Conservation (phyloP, 2,113 vertebrate genomes). For the Psephotus haematonotus region DNA sequence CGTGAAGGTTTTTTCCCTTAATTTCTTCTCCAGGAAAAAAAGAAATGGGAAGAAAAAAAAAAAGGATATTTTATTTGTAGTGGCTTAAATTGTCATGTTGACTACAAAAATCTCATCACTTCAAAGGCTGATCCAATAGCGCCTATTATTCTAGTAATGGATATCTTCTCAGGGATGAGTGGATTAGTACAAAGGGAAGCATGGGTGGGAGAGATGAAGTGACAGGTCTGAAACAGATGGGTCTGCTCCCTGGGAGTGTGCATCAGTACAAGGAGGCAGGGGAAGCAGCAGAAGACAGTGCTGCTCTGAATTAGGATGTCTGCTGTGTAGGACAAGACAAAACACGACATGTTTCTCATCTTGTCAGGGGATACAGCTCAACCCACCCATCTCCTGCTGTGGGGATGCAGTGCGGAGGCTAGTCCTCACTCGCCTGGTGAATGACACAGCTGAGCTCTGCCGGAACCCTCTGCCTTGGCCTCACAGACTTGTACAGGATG, state of each 20-base stretch:
- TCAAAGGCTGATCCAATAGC: neutral
- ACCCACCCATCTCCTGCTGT: neutral
- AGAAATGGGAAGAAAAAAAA: neutral
- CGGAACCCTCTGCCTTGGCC: neutral
- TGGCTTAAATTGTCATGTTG: neutral
- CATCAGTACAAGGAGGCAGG: neutral
- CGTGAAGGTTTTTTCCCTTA: neutral
- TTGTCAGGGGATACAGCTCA: neutral
- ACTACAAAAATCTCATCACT: neutral
- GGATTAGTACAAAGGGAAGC: neutral
- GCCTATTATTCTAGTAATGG: neutral
- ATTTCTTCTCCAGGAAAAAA: neutral
- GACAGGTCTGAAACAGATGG: neutral
- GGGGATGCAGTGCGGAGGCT: neutral
- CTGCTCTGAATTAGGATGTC: neutral
- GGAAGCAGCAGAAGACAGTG: neutral
- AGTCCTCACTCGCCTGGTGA: neutral
- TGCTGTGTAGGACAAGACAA: neutral
- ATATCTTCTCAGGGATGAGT: neutral
- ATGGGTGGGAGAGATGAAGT: neutral
- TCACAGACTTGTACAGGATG: rapidly evolving
- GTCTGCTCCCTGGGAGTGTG: neutral
- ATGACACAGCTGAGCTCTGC: neutral
- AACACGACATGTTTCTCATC: neutral
- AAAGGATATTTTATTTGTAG: neutral